Evolutionary conservation across 2,888 invertebrate species (phyloP).

Genomic region (Cactoblastis cactorum): DNA sequence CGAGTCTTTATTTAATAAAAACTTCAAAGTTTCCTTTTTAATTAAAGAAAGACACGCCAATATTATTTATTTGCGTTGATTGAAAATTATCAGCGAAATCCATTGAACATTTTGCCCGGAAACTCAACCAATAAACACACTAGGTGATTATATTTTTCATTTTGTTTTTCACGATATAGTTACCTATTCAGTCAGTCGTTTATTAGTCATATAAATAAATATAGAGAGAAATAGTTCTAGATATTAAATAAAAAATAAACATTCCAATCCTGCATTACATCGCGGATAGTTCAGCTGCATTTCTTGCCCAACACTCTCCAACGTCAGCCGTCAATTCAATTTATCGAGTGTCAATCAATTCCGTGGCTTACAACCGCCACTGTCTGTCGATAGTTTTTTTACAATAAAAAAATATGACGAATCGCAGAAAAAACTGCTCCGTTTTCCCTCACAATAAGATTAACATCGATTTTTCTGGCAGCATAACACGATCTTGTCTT

Average conservation of each 20-base stretch:
- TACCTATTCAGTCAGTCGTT: too few relatives aligned
- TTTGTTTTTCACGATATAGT: too few relatives aligned
- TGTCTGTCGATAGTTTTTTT: conserved; percentile 37
- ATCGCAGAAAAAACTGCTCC: conserved; percentile 25
- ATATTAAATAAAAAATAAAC: not conserved
- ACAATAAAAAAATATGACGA: conserved; percentile 31
- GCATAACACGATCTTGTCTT: conserved; percentile 42
- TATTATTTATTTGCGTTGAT: too few relatives aligned
- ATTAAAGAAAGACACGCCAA: too few relatives aligned
- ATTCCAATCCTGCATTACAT: not conserved
- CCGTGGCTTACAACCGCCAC: conserved; percentile 43
- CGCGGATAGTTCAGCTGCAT: conserved; percentile 18
- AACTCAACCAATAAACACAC: too few relatives aligned
- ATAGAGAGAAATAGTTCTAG: too few relatives aligned
- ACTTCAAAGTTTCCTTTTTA: too few relatives aligned
- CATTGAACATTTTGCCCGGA: too few relatives aligned
- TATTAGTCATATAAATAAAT: too few relatives aligned
- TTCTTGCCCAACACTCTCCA: conserved; percentile 35
- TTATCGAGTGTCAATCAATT: conserved; percentile 47
- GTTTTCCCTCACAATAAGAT: conserved; percentile 38
- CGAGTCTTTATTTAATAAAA: too few relatives aligned
- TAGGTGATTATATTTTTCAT: too few relatives aligned
- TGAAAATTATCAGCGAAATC: too few relatives aligned
- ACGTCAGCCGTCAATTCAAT: conserved; percentile 48
- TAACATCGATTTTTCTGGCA: conserved; percentile 42